phyloP scores from a whole-genome alignment of 1,140 invertebrate genomes.

The Listronotus bonariensis region DNA sequence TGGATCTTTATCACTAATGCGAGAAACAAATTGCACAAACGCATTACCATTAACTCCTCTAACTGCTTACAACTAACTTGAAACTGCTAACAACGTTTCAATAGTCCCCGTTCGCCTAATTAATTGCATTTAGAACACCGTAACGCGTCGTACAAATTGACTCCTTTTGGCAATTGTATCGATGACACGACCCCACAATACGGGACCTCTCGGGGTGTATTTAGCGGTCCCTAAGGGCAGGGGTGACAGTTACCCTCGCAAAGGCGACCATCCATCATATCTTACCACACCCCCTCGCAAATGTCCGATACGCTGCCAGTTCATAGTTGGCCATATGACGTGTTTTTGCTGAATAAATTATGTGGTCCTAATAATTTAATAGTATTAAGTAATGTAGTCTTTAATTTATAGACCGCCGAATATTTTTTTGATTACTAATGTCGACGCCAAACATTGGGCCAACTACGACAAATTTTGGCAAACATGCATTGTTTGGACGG shows the following conservation, averaged over 20 bases:
- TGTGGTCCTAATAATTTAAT: not conserved
- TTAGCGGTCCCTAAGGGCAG: conserved; percentile 30
- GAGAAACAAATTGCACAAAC: too few relatives aligned
- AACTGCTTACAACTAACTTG: too few relatives aligned
- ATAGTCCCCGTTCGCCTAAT: conserved; percentile 16
- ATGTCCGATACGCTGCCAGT: conserved; percentile 6
- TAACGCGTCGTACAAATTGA: conserved; percentile 30
- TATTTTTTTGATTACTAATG: too few relatives aligned
- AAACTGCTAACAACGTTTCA: too few relatives aligned
- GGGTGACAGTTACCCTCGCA: conserved; percentile 29
- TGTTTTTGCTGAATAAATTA: conserved; percentile 10
- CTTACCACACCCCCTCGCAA: conserved; percentile 32
- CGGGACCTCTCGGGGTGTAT: conserved; percentile 29
- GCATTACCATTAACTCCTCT: too few relatives aligned
- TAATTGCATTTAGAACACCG: conserved; percentile 23
- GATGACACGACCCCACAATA: conserved; percentile 30
- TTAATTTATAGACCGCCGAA: not conserved
- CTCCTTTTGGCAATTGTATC: conserved; percentile 36
- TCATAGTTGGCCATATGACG: conserved; percentile 25
- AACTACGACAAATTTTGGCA: too few relatives aligned
- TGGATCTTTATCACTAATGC: too few relatives aligned
- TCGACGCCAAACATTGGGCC: too few relatives aligned
- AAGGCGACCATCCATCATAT: conserved; percentile 30
- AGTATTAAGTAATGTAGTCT: not conserved
- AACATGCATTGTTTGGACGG: too few relatives aligned